Evolutionary conservation across 2,797 vertebrate genomes (phyloP), one percentile per base, ranked within the genome.

Genomic region (Crocidura indochinensis): DNA sequence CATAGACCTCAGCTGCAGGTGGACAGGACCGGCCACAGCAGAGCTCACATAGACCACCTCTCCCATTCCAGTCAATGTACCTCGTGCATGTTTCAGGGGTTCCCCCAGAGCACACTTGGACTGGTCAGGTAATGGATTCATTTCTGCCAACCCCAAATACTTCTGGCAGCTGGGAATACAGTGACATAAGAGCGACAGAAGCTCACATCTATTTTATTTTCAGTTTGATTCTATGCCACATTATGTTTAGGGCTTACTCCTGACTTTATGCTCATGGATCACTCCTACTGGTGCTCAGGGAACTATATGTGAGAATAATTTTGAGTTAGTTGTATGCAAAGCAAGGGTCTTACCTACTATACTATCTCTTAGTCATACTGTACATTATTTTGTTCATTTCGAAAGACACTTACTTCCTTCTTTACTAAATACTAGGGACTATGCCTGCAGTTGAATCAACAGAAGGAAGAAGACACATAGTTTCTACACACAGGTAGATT

Each of bases 341-440:
- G 56, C 8, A 60, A 60, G 56, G 56, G 56, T 20, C 22, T 60
- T 60, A 60, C 56, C 56, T 60, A 7, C 56, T 60, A 2, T 60
- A 17, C 56, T 60, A 60, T 60, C 17, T 60, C 56, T 60, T 20
- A 60, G 19, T 19, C 4, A 17, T 20, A 20, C 20, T 60, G 19
- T 69, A 69, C 67, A 38, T 19, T 31, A 62, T 84, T 68, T 26
- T 11, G 46, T 44, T 72, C 27, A 51, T 71, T 73, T 27, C 46
- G 19, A 72, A 87, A 49, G 22, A 11, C 8, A 29, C 27, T 82
- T 74, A 31, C 87, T 87, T 84, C 20, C 85, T 60, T 29, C 38
- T 83, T 46, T 46, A 22, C 11, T 29, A 65, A 89, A 6, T 29
- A 31, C 46, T 10, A 79, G 60, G 17, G 46, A 7, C 22, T 24